Percentiles rank a stretch among this genome's conserved stretches.
phyloP scores from a whole-genome alignment of 2,888 invertebrate genomes.

The Heliconius aoede region DNA sequence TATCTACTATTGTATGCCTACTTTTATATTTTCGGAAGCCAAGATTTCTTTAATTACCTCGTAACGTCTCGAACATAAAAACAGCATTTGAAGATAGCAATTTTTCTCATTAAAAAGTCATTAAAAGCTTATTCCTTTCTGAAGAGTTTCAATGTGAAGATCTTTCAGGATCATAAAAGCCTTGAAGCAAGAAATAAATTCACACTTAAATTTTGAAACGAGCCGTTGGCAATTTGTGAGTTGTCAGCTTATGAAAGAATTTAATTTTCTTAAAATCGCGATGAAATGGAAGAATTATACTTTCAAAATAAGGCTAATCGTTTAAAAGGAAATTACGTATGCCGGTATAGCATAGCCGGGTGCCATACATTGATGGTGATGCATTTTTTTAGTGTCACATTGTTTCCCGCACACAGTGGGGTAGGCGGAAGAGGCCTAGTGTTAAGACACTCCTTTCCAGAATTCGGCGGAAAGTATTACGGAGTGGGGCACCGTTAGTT shows the following conservation, averaged over 20 bases:
- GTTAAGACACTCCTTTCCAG: too few relatives aligned
- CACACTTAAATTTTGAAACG: constrained; percentile 34
- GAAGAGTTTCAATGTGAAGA: constrained; percentile 18
- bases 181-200: constrained; percentile 34
- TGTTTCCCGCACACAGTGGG: too few relatives aligned
- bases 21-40: neutral
- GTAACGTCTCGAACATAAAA: constrained; percentile 10
- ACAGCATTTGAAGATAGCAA: constrained; percentile 27
- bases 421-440: too few relatives aligned
- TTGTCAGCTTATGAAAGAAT: constrained; percentile 21
- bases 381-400: too few relatives aligned
- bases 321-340: too few relatives aligned
- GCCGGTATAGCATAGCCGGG: too few relatives aligned
- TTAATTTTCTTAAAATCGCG: constrained; percentile 33
- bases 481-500: too few relatives aligned
- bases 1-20: neutral
- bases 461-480: too few relatives aligned
- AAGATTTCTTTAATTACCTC: constrained; percentile 16
- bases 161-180: constrained; percentile 30
- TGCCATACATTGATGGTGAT: too few relatives aligned
- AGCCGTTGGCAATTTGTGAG: constrained; percentile 33
- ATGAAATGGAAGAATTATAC: neutral
- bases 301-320: neutral
- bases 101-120: constrained; percentile 31
- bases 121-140: constrained; percentile 28